Conservation (phyloP, 2,113 vertebrate genomes). For the Terrapene triunguis region DNA sequence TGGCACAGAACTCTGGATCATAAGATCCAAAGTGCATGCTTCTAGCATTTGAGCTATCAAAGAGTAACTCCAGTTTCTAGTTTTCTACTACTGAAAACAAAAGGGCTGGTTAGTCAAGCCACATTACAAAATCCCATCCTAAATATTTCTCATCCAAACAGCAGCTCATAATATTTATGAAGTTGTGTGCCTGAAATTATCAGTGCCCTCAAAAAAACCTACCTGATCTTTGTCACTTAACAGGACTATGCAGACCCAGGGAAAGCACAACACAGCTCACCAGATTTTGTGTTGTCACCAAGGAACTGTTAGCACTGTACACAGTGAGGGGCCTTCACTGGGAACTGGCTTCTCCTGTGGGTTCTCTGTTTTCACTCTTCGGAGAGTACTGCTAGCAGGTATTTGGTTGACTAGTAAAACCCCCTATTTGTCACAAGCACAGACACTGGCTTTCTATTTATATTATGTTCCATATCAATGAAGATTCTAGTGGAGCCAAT, state of each 20-base stretch:
- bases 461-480: background rate
- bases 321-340: background rate
- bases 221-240: background rate
- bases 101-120: background rate
- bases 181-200: background rate
- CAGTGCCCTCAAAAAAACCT: background rate
- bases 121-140: background rate
- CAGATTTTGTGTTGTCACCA: background rate
- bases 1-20: background rate
- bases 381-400: background rate
- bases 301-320: background rate
- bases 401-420: background rate
- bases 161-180: background rate
- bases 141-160: background rate
- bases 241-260: accelerated
- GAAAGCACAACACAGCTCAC: background rate
- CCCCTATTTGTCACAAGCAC: background rate
- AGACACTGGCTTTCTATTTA: background rate
- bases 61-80: background rate
- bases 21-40: background rate
- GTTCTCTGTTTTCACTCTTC: background rate
- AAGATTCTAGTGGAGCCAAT: background rate
- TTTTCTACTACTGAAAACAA: background rate
- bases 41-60: background rate
- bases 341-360: background rate